phyloP scores from a whole-genome alignment of 2,113 vertebrate species.

The Gasterosteus aculeatus region DNA sequence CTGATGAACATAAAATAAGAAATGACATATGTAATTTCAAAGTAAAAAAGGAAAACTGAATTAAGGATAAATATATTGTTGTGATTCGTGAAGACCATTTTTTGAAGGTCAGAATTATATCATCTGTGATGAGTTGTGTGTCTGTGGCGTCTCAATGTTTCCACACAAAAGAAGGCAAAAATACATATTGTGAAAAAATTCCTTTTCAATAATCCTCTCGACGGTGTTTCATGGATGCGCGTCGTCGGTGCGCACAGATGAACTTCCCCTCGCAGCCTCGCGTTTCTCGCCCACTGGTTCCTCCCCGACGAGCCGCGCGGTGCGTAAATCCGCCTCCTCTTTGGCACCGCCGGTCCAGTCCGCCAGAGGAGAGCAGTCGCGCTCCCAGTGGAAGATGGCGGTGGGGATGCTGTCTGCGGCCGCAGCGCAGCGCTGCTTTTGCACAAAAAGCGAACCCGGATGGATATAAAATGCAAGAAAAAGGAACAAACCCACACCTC shows the following conservation, averaged over 20 bases:
- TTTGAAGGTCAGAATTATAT: neutral
- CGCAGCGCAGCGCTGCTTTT: constrained; percentile 62
- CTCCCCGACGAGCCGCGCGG: constrained; percentile 35
- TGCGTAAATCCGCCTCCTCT: constrained; percentile 50
- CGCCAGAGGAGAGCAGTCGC: constrained; percentile 64
- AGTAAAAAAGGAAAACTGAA: neutral
- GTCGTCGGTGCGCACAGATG: constrained; percentile 6
- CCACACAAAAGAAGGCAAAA: neutral
- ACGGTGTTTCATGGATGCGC: neutral
- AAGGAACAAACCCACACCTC: constrained; percentile 42
- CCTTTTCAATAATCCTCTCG: neutral
- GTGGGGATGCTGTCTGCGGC: constrained; percentile 79
- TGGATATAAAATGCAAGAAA: constrained; percentile 51
- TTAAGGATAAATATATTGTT: too few species aligned
- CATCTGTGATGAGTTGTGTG: neutral
- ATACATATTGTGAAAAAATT: neutral
- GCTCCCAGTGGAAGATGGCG: constrained; percentile 89
- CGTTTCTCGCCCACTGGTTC: constrained; percentile 1
- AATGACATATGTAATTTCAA: neutral
- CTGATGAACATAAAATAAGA: neutral
- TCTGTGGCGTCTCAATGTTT: neutral
- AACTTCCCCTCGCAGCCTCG: constrained; percentile 39
- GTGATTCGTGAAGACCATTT: too few species aligned
- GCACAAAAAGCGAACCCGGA: constrained; percentile 44
- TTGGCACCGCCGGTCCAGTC: constrained; percentile 51